A percentile compares a stretch with the other conserved stretches of the same genome.
These are phyloP conservation scores for Catamblyrhynchus diadema DNA, from an alignment of 2,797 vertebrate genomes.

Conservation along the genomic window DNA sequence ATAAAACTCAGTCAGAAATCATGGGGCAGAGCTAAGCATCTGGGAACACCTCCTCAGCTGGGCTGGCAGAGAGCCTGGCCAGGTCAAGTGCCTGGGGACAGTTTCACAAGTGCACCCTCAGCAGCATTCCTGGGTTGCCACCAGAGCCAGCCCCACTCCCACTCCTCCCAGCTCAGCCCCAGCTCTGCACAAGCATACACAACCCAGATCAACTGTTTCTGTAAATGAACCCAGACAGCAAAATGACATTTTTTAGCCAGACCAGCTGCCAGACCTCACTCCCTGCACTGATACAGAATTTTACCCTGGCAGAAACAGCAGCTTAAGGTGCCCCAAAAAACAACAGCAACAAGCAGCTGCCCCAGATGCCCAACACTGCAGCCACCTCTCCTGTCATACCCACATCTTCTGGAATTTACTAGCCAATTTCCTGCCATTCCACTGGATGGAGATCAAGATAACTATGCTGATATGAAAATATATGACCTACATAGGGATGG, in stretches of 20 bases:
- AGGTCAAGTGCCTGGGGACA: background rate
- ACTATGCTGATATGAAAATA: background rate
- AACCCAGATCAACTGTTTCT: background rate
- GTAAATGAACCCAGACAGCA: background rate
- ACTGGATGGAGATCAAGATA: background rate
- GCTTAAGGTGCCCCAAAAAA: background rate
- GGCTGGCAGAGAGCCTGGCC: background rate
- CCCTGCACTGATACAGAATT: background rate
- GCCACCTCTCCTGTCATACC: background rate
- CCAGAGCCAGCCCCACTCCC: background rate
- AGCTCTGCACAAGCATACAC: background rate
- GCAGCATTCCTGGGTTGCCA: background rate
- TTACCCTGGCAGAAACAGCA: background rate
- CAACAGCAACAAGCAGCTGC: accelerated
- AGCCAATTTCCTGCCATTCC: background rate
- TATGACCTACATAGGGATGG: background rate
- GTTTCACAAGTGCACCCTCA: background rate
- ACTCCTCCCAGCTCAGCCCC: background rate
- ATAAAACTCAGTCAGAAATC: background rate
- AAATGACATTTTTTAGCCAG: background rate
- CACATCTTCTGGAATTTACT: background rate
- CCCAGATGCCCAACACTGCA: background rate
- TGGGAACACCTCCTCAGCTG: background rate
- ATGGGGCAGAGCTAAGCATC: background rate
- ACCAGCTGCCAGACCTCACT: background rate